Base-by-base conservation (phyloP, 2,113 vertebrate species). In the Chrysochloris asiatica region DNA sequence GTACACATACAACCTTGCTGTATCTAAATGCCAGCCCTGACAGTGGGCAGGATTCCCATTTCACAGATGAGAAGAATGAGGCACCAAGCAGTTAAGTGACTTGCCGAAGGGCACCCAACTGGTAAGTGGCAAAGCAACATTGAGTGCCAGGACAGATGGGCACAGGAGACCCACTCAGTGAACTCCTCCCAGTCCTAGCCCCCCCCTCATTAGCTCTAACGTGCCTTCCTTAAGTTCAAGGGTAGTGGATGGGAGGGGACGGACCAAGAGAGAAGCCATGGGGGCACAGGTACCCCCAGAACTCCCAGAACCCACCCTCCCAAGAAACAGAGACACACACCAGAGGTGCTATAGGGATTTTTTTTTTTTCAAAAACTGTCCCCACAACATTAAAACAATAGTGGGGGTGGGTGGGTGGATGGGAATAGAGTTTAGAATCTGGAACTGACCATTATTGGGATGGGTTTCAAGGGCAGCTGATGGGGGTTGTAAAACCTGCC, bases 301-400 rank as follows among this genome's bases (percentile, higher is more conserved):
- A 30, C 14, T 14, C n/a, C 28, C 65, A 26, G 6, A 12, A 5
- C 33, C 50, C 7, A 1, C 16, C 71, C 6, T 7, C 36, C 28
- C 59, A 22, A 12, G 50, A 91, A 77, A 33, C 73, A 93, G 54
- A 93, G 43, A 50, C 45, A 30, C 28, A 90, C 47, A 30, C 75
- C 76, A 43, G 47, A 8, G 7, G 4, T 63, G 65, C 93, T 67
- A 21, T 2, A 63, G 83, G 59, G 48, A 8, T 41, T 92, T 96
- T 94, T 88, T n/a, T n/a, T n/a, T n/a, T n/a, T n/a, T n/a, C n/a
- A n/a, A n/a, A n/a, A n/a, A 95, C 94, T 95, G 83, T 88, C 83
- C 85, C 71, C 75, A 93, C 28, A 50, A 50, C 80, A 65, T 92
- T 95, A 95, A n/a, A n/a, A 89, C 93, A 96, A 79, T 38, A 84